A percentile compares a stretch with the other conserved stretches of the same genome.
Evolutionary conservation across 2,113 vertebrate genomes (phyloP).

Genomic region (Oxyura jamaicensis): DNA sequence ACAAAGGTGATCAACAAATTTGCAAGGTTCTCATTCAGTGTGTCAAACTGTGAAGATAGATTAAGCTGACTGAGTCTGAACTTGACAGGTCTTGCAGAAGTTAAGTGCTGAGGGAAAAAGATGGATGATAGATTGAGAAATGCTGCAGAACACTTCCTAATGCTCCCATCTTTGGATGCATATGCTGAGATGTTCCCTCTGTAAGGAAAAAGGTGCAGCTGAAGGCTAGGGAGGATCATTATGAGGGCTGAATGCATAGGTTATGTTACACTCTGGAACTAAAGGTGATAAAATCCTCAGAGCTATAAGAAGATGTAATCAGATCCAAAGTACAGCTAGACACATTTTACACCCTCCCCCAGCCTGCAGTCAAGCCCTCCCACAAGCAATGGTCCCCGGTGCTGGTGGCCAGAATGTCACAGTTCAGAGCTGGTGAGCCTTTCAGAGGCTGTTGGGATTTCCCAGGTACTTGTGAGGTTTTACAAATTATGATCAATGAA

Average conservation of each 20-base stretch:
- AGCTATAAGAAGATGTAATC: slow-evolving; percentile 52
- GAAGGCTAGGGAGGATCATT: background rate
- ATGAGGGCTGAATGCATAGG: slow-evolving; percentile 5
- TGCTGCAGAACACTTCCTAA: background rate
- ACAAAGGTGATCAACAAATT: background rate
- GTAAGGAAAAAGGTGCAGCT: background rate
- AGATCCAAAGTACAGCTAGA: slow-evolving; percentile 37
- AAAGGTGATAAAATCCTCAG: slow-evolving; percentile 65
- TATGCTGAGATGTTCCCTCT: background rate
- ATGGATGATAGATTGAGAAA: background rate
- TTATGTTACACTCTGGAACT: slow-evolving; percentile 54
- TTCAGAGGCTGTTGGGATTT: background rate
- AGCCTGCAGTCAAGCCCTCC: background rate
- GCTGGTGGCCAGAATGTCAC: slow-evolving; percentile 38
- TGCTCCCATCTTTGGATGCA: background rate
- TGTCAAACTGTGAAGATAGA: background rate
- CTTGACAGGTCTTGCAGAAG: background rate
- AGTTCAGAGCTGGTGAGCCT: slow-evolving; percentile 11
- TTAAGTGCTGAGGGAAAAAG: background rate
- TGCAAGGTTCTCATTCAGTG: background rate
- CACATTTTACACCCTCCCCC: background rate
- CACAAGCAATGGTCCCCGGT: background rate
- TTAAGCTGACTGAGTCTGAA: background rate
- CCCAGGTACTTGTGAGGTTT: background rate
- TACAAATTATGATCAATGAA: background rate